Evolutionary conservation across 1,140 invertebrate genomes (phyloP).

Genomic region (Meteorus sp.): DNA sequence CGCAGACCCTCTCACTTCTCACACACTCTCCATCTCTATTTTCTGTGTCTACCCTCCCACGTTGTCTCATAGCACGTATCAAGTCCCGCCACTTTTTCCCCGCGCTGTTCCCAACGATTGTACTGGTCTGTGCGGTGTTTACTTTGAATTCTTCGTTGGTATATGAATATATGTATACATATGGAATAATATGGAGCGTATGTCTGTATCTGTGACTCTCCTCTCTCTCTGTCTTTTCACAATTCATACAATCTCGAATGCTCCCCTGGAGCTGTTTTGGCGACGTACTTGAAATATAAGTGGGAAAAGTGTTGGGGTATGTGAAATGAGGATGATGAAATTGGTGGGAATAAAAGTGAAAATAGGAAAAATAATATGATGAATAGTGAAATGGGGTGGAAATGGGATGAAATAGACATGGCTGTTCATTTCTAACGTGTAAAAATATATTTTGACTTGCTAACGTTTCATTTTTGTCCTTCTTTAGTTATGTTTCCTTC

Average conservation of each 20-base stretch:
- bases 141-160: conserved; percentile 29
- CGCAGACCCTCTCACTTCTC: conserved; percentile 14
- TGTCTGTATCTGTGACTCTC: background rate
- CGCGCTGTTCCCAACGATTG: background rate
- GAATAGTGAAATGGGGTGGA: no score
- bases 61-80: no score
- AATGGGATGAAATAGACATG: no score
- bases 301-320: no score
- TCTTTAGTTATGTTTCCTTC: no score
- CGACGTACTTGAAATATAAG: background rate
- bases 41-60: no score
- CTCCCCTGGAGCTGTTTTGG: background rate
- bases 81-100: conserved; percentile 9
- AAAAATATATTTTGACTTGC: no score
- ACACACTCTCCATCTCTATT: conserved; percentile 16
- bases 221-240: conserved; percentile 19
- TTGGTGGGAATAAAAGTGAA: no score
- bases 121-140: conserved; percentile 19
- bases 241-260: conserved; percentile 29
- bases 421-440: no score
- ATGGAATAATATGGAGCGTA: background rate
- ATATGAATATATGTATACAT: background rate
- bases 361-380: no score
- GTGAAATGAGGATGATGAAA: no score
- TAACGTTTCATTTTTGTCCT: no score